These are phyloP conservation scores for Clarias batrachus DNA, from an alignment of 2,113 vertebrate genomes.

Conservation along the genomic window DNA sequence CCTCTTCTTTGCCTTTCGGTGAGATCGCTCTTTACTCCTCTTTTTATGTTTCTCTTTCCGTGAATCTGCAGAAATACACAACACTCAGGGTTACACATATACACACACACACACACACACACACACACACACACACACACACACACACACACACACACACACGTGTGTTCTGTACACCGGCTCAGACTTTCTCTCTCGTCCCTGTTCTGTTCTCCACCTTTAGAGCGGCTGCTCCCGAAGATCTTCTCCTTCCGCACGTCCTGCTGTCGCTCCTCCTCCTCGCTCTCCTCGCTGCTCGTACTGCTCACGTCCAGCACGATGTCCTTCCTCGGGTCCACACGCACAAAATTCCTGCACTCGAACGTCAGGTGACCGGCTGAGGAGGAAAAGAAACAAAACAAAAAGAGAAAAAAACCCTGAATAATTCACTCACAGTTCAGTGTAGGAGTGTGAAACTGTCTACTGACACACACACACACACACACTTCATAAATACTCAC, in stretches of 20 bases:
- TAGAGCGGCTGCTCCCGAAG: conserved; percentile 73
- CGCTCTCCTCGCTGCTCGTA: conserved; percentile 93
- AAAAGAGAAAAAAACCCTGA: too few relatives aligned
- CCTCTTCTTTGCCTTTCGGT: conserved; percentile 85
- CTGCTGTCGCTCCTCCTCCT: conserved; percentile 69
- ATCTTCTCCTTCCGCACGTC: conserved; percentile 72
- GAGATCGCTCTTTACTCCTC: conserved; percentile 80
- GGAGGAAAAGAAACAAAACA: conserved; percentile 44
- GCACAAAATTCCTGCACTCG: conserved; percentile 95
- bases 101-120: too few relatives aligned
- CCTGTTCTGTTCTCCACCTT: conserved; percentile 57
- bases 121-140: too few relatives aligned
- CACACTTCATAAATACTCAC: conserved; percentile 76
- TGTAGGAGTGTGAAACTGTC: background rate
- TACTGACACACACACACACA: too few relatives aligned
- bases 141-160: too few relatives aligned
- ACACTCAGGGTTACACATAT: background rate
- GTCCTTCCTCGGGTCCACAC: conserved; percentile 95
- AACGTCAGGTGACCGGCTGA: conserved; percentile 96
- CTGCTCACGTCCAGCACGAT: conserved; percentile 98
- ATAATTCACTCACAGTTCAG: background rate
- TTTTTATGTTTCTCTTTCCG: conserved; percentile 81
- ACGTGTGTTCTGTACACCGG: too few relatives aligned
- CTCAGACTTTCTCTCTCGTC: too few relatives aligned
- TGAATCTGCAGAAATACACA: conserved; percentile 64